Evolutionary conservation across 2,797 vertebrate species (phyloP).

Genomic region (Siniperca scherzeri): DNA sequence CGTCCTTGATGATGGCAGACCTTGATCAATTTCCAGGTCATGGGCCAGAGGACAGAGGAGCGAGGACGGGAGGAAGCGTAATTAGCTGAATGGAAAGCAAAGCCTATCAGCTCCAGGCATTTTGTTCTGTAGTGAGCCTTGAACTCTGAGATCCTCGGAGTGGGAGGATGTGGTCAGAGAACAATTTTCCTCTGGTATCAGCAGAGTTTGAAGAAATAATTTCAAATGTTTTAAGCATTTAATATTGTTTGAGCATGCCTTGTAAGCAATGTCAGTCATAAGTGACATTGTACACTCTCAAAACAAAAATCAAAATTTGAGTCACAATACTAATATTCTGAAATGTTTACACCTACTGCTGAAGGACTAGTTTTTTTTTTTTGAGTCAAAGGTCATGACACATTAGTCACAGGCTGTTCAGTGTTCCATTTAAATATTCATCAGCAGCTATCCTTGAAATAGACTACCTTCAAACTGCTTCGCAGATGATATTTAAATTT

Average conservation of each 20-base stretch:
- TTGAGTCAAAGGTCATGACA: conserved; percentile 58
- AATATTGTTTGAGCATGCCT: not conserved
- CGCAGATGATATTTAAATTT: conserved; percentile 71
- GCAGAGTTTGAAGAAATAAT: conserved; percentile 12
- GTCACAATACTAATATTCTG: conserved; percentile 12
- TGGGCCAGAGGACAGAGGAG: not conserved
- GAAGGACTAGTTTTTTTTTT: too few species aligned
- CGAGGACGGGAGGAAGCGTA: not conserved
- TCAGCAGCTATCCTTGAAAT: conserved; percentile 60
- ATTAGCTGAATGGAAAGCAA: conserved; percentile 28
- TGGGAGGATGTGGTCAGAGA: conserved; percentile 28
- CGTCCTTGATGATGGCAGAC: not conserved
- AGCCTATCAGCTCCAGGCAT: not conserved
- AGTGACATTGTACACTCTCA: not conserved
- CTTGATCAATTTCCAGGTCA: conserved; percentile 23
- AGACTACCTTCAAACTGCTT: conserved; percentile 61
- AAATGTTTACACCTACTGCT: not conserved
- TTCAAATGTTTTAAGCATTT: conserved; percentile 10
- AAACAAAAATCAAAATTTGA: not conserved
- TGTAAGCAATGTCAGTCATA: not conserved
- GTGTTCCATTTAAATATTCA: conserved; percentile 69
- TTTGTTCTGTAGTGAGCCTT: conserved; percentile 15
- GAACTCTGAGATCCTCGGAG: conserved; percentile 23
- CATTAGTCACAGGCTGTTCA: conserved; percentile 30
- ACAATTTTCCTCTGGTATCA: conserved; percentile 3